Evolutionary conservation across 2,113 vertebrate species (phyloP), one percentile per base, ranked within the genome.

Genomic region (Burhinus bistriatus): DNA sequence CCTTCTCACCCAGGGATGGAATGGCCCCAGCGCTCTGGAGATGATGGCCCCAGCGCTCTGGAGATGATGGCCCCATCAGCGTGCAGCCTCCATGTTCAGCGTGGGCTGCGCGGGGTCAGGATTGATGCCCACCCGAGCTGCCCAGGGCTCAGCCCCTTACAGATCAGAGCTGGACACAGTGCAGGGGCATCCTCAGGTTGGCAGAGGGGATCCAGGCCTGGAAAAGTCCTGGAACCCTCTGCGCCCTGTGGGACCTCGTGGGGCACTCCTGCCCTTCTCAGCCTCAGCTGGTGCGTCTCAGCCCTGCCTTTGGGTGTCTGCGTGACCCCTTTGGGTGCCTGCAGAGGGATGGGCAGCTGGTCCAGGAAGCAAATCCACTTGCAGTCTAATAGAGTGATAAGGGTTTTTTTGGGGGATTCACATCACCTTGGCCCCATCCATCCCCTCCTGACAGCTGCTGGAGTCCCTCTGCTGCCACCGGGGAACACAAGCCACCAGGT

Each of bases 341-440:
- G 38, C 9, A 16, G 27, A 30, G 26, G 23, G 38, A 4, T 5
- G 52, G 14, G 34, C 17, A 83, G 34, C 6, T 3, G 73, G 6
- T 32, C 49, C 27, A 15, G 49, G 23, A 15, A 23, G 21, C 25
- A 20, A 25, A 22, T 4, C 40, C 32, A 1, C 42, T 20, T 59
- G 42, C 42, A 15, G 0, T 3, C 44, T 2, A 1, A 3, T 0
- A 3, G 14, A 19, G 15, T 7, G 64, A 14, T 9, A 9, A 6
- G 23, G 2, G 26, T 72, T 66, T 36, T 14, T 7, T 0, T 3
- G 17, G 57, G 9, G 40, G 21, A 9, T 47, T 22, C 17, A 14
- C 32, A 11, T 30, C 29, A 10, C 20, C 25, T 25, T 51, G 59
- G 23, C 44, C 54, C 42, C 45, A 5, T 83, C 54, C 61, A 14